Conservation (phyloP, 2,113 vertebrate species). For the Campylomormyrus tamandua region DNA sequence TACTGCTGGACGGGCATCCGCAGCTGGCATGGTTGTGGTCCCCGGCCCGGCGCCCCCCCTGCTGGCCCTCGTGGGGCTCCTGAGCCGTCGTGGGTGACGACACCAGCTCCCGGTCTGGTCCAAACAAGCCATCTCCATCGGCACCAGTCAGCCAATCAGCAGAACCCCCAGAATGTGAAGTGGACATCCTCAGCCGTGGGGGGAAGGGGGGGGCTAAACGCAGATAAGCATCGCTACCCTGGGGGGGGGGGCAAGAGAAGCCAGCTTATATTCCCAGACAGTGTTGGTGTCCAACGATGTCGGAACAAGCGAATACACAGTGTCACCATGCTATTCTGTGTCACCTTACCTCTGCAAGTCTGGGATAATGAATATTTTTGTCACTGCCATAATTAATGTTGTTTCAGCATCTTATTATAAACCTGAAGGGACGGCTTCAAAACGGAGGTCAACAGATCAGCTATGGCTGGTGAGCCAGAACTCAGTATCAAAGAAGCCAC, state of each 20-base stretch:
- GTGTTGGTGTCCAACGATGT: neutral
- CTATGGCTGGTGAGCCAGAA: neutral
- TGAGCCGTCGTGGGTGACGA: conserved; percentile 12
- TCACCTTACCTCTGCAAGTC: neutral
- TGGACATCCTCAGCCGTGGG: conserved; percentile 63
- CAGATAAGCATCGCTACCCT: conserved; percentile 65
- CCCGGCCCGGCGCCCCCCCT: conserved; percentile 28
- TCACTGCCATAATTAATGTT: neutral
- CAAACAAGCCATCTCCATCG: conserved; percentile 51
- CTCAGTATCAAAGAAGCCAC: neutral
- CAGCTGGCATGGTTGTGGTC: conserved; percentile 31
- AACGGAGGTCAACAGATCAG: neutral
- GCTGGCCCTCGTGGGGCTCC: conserved; percentile 29
- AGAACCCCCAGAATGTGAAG: conserved; percentile 68
- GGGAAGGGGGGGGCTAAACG: conserved; percentile 37
- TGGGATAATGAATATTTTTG: neutral
- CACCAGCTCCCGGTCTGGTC: conserved; percentile 31
- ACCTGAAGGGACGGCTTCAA: neutral
- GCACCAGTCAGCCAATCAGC: conserved; percentile 67
- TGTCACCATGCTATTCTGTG: neutral
- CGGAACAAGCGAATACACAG: neutral
- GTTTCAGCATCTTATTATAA: neutral
- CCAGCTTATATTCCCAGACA: neutral
- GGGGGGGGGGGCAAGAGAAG: conserved; percentile 17
- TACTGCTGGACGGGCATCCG: conserved; percentile 39